Evolutionary conservation across 2,888 invertebrate genomes (phyloP), one percentile per base, ranked within the genome.

Genomic region (Tuta absoluta): DNA sequence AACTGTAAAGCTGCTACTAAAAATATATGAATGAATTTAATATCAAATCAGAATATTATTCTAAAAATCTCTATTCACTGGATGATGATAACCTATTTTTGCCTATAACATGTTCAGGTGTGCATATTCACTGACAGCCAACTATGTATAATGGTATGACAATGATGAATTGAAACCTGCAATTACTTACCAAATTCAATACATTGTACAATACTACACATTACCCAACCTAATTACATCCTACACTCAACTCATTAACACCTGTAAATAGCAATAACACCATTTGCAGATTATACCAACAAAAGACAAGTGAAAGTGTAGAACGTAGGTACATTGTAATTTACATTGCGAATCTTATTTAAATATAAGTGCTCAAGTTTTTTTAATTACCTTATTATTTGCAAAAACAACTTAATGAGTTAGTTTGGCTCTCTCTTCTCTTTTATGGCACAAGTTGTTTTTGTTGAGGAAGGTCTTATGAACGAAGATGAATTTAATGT

Each of bases 381-480:
- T 72, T 78, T 74, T 80, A 78, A 80, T 81, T 80, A 79, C 68
- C 75, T 77, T 74, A 76, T 76, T 78, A 74, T 71, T 74, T 65
- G 72, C 68, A 68, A 76, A 74, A 74, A 76, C 69, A 72, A 71
- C 69, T 71, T 68, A 68, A 56, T 28, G 56, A 56, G 56, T 28
- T 33, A 23, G 51, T 53, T 64, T 61, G 41, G 64, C 76, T 78
- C 78, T 72, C 76, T 68, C 59, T 53, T 63, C 70, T 72, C 70
- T n/a, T 24, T 8, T 33, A 56, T n/a, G 56, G 51, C 23, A 23
- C 23, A 41, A 14, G 51, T 3, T 53, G 14, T 53, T 24, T 23
- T 19, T 53, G 53, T 53, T 8, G 33, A 33, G 33, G 8, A 33
- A 33, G 33, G 10, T 33, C 33, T 33, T 33, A 8, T 33, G 8